Evolutionary conservation across 2,113 vertebrate genomes (phyloP), one percentile per base, ranked within the genome.

Genomic region (Carassius gibelio): DNA sequence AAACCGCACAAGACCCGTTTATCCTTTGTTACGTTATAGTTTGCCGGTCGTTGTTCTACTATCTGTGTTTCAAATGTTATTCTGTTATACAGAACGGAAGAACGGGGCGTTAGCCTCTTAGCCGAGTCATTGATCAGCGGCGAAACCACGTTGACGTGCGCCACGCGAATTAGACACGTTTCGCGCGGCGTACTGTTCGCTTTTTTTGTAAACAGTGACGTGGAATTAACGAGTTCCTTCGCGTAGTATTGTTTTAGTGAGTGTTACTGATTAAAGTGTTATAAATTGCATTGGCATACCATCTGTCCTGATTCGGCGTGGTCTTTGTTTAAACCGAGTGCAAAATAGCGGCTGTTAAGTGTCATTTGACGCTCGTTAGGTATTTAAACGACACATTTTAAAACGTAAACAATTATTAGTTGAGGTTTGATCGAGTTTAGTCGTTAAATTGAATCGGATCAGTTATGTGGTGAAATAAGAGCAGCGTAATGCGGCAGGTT

Each of bases 401-500:
- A 0, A 14, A 15, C 11, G 8, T 8, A 15, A n/a, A 36, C 26
- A 8, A 4, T 19, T 15, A 34, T 78, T 61, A 13, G 17, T 8
- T 55, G 1, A 19, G 3, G 17, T 23, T 38, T 21, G 5, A 23
- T 15, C 21, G 42, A 14, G 36, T 79, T 62, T 3, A 19, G 11
- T 26, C 7, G 3, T 71, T 23, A 36, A 26, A 57, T 19, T 50
- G n/a, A 15, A 5, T 21, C 15, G 61, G 19, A 26, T 14, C n/a
- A 77, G n/a, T n/a, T 66, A 21, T 48, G 79, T 57, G 23, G 71
- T 86, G 79, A 30, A 85, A 38, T 59, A 34, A 30, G 55, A 84
- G 82, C 26, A 81, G 69, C 89, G 81, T 88, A 85, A 91, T 88
- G 88, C 87, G 80, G 88, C 88, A 88, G 66, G 78, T 77, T 87